Evolutionary conservation across 2,113 vertebrate species (phyloP), one percentile per base, ranked within the genome.

Genomic region (Motacilla tschutschensis): DNA sequence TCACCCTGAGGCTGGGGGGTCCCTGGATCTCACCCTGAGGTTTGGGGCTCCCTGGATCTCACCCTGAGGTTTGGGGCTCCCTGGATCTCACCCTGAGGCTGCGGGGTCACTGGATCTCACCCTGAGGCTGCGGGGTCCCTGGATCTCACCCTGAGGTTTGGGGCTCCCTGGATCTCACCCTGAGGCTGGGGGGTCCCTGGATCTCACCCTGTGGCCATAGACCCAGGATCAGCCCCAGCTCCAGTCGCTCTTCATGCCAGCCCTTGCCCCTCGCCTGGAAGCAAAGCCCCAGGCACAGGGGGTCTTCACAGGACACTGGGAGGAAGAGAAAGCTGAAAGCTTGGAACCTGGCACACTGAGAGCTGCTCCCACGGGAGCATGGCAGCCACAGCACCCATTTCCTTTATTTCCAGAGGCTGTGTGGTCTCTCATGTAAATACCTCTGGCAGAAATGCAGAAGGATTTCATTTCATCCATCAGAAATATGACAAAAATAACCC

Each of bases 401-500:
- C 8, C 46, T 31, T 69, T 8, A 6, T 15, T 5, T 57, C 19
- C 35, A 60, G 44, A 87, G 58, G 26, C 59, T 87, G 69, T 31
- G 53, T 38, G 33, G 70, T 73, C 60, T 71, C 48, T 73, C 7
- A 0, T 35, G 51, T 65, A 85, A 91, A 87, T 53, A 71, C 33
- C 28, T 48, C 85, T 54, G 4, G 5, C 71, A 66, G 74, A 81
- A 87, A 83, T 3, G 29, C 43, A 67, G 76, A 22, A 51, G 3
- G 5, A 54, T 85, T 90, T 74, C 22, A 77, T 90, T 81, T 79
- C 38, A 43, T 38, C 79, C 77, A 21, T 90, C 82, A 77, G 33
- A 60, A 74, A n/a, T 28, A 31, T 20, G 76, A 89, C 74, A 86
- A 87, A 94, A 95, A 95, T 94, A 94, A 92, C 89, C 41, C 4